phyloP scores from a whole-genome alignment of 2,888 invertebrate species.

The Dorcus hopei region DNA sequence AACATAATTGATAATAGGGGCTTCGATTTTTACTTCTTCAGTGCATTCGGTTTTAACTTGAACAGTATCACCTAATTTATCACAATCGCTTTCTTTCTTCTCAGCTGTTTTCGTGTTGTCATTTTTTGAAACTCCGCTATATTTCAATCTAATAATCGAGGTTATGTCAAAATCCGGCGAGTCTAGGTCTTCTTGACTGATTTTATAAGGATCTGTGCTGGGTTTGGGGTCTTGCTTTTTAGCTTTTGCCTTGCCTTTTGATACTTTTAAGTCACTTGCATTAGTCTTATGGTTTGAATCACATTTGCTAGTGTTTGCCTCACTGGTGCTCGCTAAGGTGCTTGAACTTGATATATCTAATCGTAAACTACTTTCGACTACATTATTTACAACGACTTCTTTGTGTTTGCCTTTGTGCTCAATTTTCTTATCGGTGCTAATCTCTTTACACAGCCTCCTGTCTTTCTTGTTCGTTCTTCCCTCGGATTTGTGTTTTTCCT shows the following conservation, averaged over 20 bases:
- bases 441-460: slow-evolving; percentile 12
- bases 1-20: slow-evolving; percentile 55
- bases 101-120: slow-evolving; percentile 28
- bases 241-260: slow-evolving; percentile 25
- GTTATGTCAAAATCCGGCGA: slow-evolving; percentile 28
- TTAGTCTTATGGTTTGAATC: slow-evolving; percentile 12
- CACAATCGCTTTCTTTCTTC: slow-evolving; percentile 26
- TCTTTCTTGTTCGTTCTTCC: slow-evolving; percentile 20
- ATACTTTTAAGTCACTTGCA: slow-evolving; percentile 19
- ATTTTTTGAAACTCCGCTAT: slow-evolving; percentile 25
- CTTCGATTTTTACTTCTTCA: slow-evolving; percentile 15
- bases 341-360: not conserved
- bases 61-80: slow-evolving; percentile 11
- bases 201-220: slow-evolving; percentile 4
- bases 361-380: not conserved
- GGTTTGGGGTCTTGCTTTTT: slow-evolving; percentile 23
- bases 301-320: slow-evolving; percentile 5
- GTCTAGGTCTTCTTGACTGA: slow-evolving; percentile 15
- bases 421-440: slow-evolving; percentile 2
- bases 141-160: slow-evolving; percentile 26
- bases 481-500: slow-evolving; percentile 12
- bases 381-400: not conserved
- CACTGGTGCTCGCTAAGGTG: slow-evolving; percentile 14
- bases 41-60: slow-evolving; percentile 6
- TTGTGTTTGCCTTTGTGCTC: not conserved